Conservation (phyloP, 1,140 invertebrate species). For the Stratiolaelaps scimitus region DNA sequence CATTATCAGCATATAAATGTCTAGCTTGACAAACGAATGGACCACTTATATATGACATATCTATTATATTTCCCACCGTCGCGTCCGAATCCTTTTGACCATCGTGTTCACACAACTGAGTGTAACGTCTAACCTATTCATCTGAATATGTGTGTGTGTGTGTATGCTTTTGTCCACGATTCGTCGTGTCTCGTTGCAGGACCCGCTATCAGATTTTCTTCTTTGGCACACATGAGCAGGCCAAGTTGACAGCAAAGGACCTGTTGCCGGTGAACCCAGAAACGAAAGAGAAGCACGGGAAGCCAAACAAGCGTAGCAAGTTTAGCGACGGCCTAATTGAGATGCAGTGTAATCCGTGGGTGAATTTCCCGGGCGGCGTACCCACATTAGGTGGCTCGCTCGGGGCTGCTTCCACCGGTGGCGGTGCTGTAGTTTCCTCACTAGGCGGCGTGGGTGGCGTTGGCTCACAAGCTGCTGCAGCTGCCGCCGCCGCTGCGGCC, state of each 20-base stretch:
- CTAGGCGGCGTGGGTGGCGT: background rate
- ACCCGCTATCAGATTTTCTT: slow-evolving; percentile 67
- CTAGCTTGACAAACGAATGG: too few species aligned
- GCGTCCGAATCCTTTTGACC: too few species aligned
- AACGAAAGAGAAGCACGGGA: slow-evolving; percentile 52
- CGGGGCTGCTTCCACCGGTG: too few species aligned
- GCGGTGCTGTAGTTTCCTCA: background rate
- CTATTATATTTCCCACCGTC: too few species aligned
- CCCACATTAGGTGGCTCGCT: too few species aligned
- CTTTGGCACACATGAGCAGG: slow-evolving; percentile 79
- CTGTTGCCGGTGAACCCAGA: slow-evolving; percentile 48
- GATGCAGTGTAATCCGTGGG: slow-evolving; percentile 47
- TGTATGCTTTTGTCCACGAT: too few species aligned
- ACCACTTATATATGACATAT: too few species aligned
- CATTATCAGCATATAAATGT: too few species aligned
- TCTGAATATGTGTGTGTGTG: too few species aligned
- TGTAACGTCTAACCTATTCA: too few species aligned
- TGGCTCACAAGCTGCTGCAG: background rate
- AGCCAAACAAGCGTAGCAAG: slow-evolving; percentile 49
- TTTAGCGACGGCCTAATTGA: slow-evolving; percentile 56
- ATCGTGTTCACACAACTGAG: too few species aligned
- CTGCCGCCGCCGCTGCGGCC: background rate
- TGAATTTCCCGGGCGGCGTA: background rate
- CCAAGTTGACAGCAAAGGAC: slow-evolving; percentile 44
- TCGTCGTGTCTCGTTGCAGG: too few species aligned